phyloP scores from a whole-genome alignment of 2,797 vertebrate species.

The Anguilla marmorata region DNA sequence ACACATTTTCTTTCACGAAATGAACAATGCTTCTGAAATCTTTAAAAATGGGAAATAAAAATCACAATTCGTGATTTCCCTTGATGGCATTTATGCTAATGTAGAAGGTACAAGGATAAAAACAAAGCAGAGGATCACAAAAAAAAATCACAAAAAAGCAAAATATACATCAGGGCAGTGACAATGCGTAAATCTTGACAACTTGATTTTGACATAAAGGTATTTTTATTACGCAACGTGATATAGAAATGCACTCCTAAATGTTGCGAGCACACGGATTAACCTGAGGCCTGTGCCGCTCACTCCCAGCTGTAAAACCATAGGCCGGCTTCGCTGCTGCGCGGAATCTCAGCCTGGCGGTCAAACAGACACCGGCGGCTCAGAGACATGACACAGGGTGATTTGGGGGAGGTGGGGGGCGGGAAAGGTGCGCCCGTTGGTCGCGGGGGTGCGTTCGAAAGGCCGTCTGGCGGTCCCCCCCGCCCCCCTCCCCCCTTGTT shows the following conservation, averaged over 20 bases:
- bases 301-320: background rate
- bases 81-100: constrained; percentile 19
- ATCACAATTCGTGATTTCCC: background rate
- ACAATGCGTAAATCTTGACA: background rate
- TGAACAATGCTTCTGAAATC: background rate
- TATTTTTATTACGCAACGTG: background rate
- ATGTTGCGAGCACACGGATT: background rate
- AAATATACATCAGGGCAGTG: background rate
- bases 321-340: background rate
- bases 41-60: background rate
- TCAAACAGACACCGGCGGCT: background rate
- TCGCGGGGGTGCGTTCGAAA: background rate
- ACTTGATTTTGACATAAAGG: background rate
- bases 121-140: background rate
- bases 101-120: background rate
- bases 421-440: too few species aligned
- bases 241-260: background rate
- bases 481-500: background rate
- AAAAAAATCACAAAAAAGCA: background rate
- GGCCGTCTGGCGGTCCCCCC: background rate
- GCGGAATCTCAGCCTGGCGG: background rate
- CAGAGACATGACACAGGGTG: background rate
- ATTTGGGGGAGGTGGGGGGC: background rate
- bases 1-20: background rate
- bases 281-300: background rate